phyloP scores from a whole-genome alignment of 1,140 invertebrate species.

The Drosophila pallidifrons region DNA sequence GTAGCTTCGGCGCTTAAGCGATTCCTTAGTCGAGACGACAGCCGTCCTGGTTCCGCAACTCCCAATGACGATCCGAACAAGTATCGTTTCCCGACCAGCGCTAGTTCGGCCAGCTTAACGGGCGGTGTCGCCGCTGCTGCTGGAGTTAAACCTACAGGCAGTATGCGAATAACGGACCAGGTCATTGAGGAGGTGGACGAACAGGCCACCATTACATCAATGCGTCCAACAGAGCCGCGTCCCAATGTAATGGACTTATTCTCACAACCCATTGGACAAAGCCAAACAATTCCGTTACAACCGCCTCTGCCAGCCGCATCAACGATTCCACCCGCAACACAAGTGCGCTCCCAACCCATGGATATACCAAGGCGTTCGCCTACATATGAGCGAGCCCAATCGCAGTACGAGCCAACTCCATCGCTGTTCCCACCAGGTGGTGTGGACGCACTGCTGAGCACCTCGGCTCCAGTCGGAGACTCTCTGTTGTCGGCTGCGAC shows the following conservation, averaged over 20 bases:
- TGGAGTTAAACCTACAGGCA: slow-evolving; percentile 85
- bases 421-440: slow-evolving; percentile 73
- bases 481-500: slow-evolving; percentile 58
- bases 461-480: slow-evolving; percentile 71
- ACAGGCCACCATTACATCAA: slow-evolving; percentile 91
- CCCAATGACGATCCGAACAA: slow-evolving; percentile 75
- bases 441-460: slow-evolving; percentile 69
- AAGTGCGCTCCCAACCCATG: slow-evolving; percentile 85
- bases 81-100: slow-evolving; percentile 76
- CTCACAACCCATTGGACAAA: slow-evolving; percentile 69
- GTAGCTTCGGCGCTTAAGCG: slow-evolving; percentile 91
- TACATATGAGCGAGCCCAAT: slow-evolving; percentile 72
- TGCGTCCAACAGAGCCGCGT: slow-evolving; percentile 86
- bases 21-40: slow-evolving; percentile 90
- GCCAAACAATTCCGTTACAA: slow-evolving; percentile 71
- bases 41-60: slow-evolving; percentile 74
- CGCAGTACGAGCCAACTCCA: slow-evolving; percentile 57
- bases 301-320: background rate
- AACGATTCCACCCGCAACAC: slow-evolving; percentile 59
- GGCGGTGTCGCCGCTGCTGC: slow-evolving; percentile 28
- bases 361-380: slow-evolving; percentile 80
- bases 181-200: slow-evolving; percentile 94
- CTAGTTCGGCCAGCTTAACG: slow-evolving; percentile 70
- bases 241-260: slow-evolving; percentile 87
- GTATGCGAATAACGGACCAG: slow-evolving; percentile 90